phyloP scores from a whole-genome alignment of 2,113 vertebrate genomes.

The Trichechus manatus region DNA sequence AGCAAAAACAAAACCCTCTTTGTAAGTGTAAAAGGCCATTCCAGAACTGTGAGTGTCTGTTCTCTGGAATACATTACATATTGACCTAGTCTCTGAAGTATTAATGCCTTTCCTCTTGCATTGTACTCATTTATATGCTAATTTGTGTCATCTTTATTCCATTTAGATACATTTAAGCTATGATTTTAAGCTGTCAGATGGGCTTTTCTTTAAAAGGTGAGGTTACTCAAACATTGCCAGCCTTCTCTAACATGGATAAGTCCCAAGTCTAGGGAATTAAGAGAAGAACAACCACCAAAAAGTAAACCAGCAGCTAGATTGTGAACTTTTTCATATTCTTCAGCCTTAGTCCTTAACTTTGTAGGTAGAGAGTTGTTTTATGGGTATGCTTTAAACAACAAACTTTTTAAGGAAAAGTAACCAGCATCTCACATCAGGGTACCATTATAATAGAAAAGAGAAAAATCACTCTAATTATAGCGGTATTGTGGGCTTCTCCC shows the following conservation, averaged over 20 bases:
- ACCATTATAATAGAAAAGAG: slow-evolving; percentile 74
- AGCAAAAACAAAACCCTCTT: slow-evolving; percentile 39
- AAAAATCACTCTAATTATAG: slow-evolving; percentile 81
- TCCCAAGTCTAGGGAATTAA: background rate
- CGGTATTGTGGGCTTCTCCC: slow-evolving; percentile 74
- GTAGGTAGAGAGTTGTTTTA: slow-evolving; percentile 23
- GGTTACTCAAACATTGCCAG: slow-evolving; percentile 7
- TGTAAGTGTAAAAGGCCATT: background rate
- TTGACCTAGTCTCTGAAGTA: background rate
- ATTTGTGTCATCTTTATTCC: slow-evolving; percentile 43
- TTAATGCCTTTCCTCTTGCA: background rate
- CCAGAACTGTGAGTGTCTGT: background rate
- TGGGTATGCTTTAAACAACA: slow-evolving; percentile 29
- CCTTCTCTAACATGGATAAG: background rate
- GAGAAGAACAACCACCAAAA: background rate
- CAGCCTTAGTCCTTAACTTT: background rate
- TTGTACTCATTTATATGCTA: slow-evolving; percentile 18
- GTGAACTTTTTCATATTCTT: background rate
- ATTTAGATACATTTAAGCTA: slow-evolving; percentile 37
- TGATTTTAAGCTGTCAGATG: slow-evolving; percentile 53
- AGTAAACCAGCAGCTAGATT: slow-evolving; percentile 17
- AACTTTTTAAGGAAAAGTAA: slow-evolving; percentile 52
- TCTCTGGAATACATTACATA: background rate
- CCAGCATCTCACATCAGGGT: background rate
- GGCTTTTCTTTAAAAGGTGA: slow-evolving; percentile 56